phyloP scores from a whole-genome alignment of 2,797 vertebrate species.

The Ctenochaetus hawaiiensis region DNA sequence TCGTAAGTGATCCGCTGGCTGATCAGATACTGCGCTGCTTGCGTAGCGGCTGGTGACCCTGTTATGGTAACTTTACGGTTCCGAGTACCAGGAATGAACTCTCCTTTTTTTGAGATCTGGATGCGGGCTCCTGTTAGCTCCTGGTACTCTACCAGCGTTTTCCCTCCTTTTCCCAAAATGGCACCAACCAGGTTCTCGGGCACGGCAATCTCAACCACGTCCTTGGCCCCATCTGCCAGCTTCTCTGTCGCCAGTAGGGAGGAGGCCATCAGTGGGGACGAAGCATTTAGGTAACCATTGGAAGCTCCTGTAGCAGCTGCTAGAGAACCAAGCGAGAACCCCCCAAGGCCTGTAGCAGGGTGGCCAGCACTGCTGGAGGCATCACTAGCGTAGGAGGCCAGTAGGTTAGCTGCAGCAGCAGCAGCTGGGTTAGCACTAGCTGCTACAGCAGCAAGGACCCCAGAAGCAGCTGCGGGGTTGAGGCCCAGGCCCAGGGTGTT shows the following conservation, averaged over 20 bases:
- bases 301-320: conserved; percentile 91
- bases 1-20: conserved; percentile 98
- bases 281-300: conserved; percentile 93
- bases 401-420: conserved; percentile 92
- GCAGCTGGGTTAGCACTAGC: conserved; percentile 93
- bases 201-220: conserved; percentile 96
- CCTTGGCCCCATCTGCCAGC: conserved; percentile 93
- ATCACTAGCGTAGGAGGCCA: conserved; percentile 93
- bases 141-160: conserved; percentile 97
- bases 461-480: conserved; percentile 92
- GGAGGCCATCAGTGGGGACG: conserved; percentile 91
- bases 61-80: conserved; percentile 98
- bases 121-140: conserved; percentile 97
- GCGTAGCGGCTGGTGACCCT: conserved; percentile 93
- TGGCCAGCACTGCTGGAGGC: conserved; percentile 86
- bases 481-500: conserved; percentile 94
- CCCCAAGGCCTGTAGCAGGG: conserved; percentile 87
- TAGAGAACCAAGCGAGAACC: conserved; percentile 91
- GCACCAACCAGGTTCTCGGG: conserved; percentile 97
- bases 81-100: conserved; percentile 97
- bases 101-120: conserved; percentile 98
- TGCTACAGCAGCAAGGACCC: conserved; percentile 92
- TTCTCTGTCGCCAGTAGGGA: conserved; percentile 94
- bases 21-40: conserved; percentile 98
- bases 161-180: conserved; percentile 96